phyloP scores from a whole-genome alignment of 2,797 vertebrate species.

The Limosa lapponica region DNA sequence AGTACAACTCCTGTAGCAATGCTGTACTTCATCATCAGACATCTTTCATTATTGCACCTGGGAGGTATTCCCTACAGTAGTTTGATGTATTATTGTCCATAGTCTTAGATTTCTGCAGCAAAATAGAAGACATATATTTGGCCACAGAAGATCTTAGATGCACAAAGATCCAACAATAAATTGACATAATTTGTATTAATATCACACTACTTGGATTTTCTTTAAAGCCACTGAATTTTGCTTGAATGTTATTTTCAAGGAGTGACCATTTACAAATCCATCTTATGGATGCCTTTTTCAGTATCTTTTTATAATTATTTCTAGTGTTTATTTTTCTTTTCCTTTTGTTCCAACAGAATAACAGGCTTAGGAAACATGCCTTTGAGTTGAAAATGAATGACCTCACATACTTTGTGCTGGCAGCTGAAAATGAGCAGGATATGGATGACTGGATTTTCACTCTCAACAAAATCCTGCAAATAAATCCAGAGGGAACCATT shows the following conservation, averaged over 20 bases:
- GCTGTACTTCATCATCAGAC: neutral
- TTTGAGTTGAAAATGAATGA: constrained; percentile 99
- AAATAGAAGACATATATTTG: neutral
- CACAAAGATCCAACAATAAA: neutral
- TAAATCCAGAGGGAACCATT: constrained; percentile 87
- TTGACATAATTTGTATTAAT: neutral
- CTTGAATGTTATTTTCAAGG: neutral
- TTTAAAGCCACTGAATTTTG: neutral
- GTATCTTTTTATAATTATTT: neutral
- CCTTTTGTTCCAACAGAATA: constrained; percentile 84
- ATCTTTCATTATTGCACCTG: neutral
- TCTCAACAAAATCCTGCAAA: constrained; percentile 95
- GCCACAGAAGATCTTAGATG: neutral
- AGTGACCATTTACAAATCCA: neutral
- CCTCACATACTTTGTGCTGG: constrained; percentile 98
- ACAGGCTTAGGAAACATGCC: constrained; percentile 93
- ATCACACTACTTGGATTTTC: neutral
- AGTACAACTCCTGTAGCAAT: accelerated
- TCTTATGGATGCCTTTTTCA: neutral
- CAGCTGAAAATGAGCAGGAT: constrained; percentile 96
- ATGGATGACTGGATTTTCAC: constrained; percentile 99
- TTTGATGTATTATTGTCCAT: neutral
- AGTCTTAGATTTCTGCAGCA: neutral
- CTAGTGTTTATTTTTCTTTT: neutral
- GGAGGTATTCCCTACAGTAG: neutral